These are phyloP conservation scores for Cephus runcator DNA, from an alignment of 2,888 invertebrate species.

Conservation along the genomic window DNA sequence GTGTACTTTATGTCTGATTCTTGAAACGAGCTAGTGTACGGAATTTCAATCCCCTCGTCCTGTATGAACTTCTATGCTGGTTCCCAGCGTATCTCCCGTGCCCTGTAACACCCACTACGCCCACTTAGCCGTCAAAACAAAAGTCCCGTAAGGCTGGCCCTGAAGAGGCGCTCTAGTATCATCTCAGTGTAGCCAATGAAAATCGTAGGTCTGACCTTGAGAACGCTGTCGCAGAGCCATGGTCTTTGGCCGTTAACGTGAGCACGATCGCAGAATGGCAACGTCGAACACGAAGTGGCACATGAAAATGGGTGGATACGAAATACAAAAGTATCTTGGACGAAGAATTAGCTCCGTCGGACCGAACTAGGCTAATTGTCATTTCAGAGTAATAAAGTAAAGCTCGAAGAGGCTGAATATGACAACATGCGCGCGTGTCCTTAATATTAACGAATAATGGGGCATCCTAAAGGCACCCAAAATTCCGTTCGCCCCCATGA, in stretches of 20 bases:
- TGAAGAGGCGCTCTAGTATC: too few relatives aligned
- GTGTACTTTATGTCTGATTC: too few relatives aligned
- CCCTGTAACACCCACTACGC: too few relatives aligned
- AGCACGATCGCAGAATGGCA: neutral
- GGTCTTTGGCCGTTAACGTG: too few relatives aligned
- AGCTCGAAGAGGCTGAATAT: neutral
- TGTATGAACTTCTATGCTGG: too few relatives aligned
- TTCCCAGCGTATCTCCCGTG: too few relatives aligned
- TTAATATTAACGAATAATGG: neutral
- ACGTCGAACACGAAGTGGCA: neutral
- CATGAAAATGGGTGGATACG: neutral
- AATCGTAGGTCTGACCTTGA: neutral
- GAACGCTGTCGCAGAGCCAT: neutral
- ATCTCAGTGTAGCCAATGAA: neutral
- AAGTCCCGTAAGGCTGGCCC: too few relatives aligned
- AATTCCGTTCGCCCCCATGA: neutral
- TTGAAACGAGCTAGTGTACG: too few relatives aligned
- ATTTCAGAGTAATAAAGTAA: neutral
- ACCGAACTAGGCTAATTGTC: neutral
- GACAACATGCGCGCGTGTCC: neutral
- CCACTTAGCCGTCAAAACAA: too few relatives aligned
- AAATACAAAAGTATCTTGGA: neutral
- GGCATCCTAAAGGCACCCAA: neutral
- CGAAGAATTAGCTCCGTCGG: neutral
- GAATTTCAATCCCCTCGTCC: too few relatives aligned